These are phyloP conservation scores for Coturnix japonica DNA, from an alignment of 2,113 vertebrate species.

Conservation along the genomic window DNA sequence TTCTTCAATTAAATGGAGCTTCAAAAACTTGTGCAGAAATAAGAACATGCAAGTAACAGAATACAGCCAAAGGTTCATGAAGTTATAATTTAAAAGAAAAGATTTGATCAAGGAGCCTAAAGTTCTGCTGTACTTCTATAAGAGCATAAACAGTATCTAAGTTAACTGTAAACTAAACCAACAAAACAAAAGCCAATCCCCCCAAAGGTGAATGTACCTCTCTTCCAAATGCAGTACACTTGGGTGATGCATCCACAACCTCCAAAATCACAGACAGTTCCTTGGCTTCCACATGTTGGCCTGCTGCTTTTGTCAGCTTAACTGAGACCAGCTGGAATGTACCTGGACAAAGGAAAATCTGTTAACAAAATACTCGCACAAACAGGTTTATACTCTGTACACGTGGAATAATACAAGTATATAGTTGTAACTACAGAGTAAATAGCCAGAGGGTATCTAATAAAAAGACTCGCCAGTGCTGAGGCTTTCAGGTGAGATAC, in stretches of 20 bases:
- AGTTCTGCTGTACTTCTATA: not conserved
- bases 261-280: constrained; percentile 82
- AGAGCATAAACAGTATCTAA: not conserved
- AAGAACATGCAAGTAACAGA: not conserved
- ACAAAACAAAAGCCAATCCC: not conserved
- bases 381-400: not conserved
- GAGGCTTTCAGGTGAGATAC: too few species aligned
- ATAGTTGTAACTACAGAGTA: too few species aligned
- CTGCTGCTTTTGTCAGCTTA: constrained; percentile 81
- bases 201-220: constrained; percentile 74
- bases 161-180: not conserved
- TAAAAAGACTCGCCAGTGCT: too few species aligned
- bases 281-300: constrained; percentile 81
- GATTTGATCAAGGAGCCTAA: not conserved
- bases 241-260: constrained; percentile 77
- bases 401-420: too few species aligned
- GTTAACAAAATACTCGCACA: not conserved
- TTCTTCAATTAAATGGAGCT: not conserved
- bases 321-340: constrained; percentile 86
- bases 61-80: not conserved
- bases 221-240: constrained; percentile 82
- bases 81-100: not conserved
- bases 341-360: constrained; percentile 74
- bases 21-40: not conserved
- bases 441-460: too few species aligned